Conservation (phyloP, 2,888 invertebrate species). For the Phrixothrix hirtus region DNA sequence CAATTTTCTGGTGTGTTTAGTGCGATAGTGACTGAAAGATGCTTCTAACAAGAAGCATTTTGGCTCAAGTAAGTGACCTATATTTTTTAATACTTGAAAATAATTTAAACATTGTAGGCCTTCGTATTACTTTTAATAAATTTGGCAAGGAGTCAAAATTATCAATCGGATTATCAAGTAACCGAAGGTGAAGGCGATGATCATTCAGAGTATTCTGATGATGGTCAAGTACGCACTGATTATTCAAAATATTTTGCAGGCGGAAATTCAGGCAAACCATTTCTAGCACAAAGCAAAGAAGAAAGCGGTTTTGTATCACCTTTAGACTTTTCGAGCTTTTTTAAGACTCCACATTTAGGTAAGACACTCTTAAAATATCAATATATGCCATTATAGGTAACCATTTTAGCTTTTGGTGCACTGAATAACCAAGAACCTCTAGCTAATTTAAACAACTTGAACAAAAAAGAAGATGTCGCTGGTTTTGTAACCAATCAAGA, state of each 20-base stretch:
- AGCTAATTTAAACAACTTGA: neutral
- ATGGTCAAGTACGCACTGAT: slow-evolving; percentile 39
- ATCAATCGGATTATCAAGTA: slow-evolving; percentile 40
- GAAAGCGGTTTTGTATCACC: slow-evolving; percentile 52
- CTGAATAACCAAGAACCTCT: slow-evolving; percentile 29
- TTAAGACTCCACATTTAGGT: slow-evolving; percentile 57
- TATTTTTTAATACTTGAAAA: slow-evolving; percentile 1
- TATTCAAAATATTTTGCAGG: slow-evolving; percentile 51
- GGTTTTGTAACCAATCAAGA: slow-evolving; percentile 14
- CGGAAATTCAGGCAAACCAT: slow-evolving; percentile 37
- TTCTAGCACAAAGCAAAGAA: slow-evolving; percentile 19
- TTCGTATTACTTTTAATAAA: slow-evolving; percentile 15
- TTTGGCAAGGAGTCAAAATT: slow-evolving; percentile 38
- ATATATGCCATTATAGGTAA: too few species aligned
- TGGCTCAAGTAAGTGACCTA: slow-evolving; percentile 44
- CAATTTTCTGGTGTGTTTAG: slow-evolving; percentile 42
- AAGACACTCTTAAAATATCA: too few species aligned
- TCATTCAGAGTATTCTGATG: slow-evolving; percentile 38
- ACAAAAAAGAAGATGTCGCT: neutral
- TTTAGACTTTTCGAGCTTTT: slow-evolving; percentile 62
- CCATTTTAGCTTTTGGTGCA: slow-evolving; percentile 19
- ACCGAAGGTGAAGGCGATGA: slow-evolving; percentile 41
- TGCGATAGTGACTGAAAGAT: slow-evolving; percentile 36
- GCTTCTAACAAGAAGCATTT: slow-evolving; percentile 50
- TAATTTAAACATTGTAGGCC: slow-evolving; percentile 7